Conservation (phyloP, 2,888 invertebrate species). For the Acleris holmiana region DNA sequence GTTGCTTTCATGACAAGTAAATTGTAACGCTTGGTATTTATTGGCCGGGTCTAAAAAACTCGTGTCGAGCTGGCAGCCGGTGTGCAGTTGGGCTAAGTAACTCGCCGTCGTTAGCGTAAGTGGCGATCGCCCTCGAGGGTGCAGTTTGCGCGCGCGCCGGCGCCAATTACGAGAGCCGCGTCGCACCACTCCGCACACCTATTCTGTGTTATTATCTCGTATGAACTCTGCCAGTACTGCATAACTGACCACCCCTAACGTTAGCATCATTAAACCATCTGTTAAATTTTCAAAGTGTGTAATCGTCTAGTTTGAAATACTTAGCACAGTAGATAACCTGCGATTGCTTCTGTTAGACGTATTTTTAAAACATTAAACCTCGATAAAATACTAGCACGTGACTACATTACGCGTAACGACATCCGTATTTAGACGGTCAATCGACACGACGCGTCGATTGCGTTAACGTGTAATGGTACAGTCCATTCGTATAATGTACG, state of each 20-base stretch:
- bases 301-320: no score
- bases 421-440: conserved; percentile 21
- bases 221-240: conserved; percentile 12
- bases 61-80: conserved; percentile 31
- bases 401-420: conserved; percentile 36
- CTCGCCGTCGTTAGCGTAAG: conserved; percentile 52
- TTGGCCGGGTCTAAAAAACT: neutral
- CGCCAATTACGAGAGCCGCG: conserved; percentile 38
- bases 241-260: conserved; percentile 6
- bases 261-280: no score
- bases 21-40: no score
- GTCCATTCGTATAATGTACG: conserved; percentile 57
- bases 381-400: neutral
- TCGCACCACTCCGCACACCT: conserved; percentile 29
- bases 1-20: no score
- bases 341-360: neutral
- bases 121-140: conserved; percentile 58
- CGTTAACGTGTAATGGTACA: conserved; percentile 54
- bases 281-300: no score
- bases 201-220: conserved; percentile 32
- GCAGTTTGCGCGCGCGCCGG: conserved; percentile 52
- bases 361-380: conserved; percentile 1
- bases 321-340: neutral
- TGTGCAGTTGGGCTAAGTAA: conserved; percentile 42
- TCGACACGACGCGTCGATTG: conserved; percentile 34